Conservation (phyloP, 2,113 vertebrate genomes). For the Pygoscelis antarcticus region DNA sequence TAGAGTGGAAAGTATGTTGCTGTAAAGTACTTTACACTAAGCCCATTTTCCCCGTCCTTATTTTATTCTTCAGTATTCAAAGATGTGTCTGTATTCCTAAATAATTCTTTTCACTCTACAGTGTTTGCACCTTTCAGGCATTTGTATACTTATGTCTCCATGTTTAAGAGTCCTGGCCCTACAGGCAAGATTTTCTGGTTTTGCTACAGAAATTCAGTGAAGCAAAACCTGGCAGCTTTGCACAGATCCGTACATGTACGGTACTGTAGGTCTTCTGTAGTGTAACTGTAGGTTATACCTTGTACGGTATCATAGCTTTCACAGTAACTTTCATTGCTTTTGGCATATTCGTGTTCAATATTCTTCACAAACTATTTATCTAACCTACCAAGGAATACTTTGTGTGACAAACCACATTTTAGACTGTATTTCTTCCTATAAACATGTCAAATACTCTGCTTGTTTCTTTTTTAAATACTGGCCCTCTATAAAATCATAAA, state of each 20-base stretch:
- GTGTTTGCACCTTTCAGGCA: not conserved
- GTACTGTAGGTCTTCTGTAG: constrained; percentile 13
- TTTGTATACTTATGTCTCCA: constrained; percentile 8
- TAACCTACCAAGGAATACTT: constrained; percentile 15
- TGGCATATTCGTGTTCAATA: not conserved
- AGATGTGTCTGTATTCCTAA: not conserved
- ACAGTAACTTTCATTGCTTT: constrained; percentile 15
- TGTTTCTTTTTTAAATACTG: not conserved
- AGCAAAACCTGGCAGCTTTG: constrained; percentile 57
- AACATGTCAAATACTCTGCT: not conserved
- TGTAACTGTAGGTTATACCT: not conserved
- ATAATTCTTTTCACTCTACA: not conserved
- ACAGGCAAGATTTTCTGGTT: constrained; percentile 60
- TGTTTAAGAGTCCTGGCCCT: constrained; percentile 3
- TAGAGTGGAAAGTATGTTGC: not conserved
- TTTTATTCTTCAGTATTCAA: not conserved
- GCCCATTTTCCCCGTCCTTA: not conserved
- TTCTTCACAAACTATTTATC: constrained; percentile 27
- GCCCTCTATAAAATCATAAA: not conserved
- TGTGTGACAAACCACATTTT: not conserved
- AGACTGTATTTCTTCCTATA: not conserved
- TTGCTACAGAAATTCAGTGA: constrained; percentile 52
- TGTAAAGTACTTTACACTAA: not conserved
- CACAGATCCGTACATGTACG: not conserved
- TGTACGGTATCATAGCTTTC: not conserved